Evolutionary conservation across 2,113 vertebrate species (phyloP), one percentile per base, ranked within the genome.

Genomic region (Sminthopsis crassicaudata): DNA sequence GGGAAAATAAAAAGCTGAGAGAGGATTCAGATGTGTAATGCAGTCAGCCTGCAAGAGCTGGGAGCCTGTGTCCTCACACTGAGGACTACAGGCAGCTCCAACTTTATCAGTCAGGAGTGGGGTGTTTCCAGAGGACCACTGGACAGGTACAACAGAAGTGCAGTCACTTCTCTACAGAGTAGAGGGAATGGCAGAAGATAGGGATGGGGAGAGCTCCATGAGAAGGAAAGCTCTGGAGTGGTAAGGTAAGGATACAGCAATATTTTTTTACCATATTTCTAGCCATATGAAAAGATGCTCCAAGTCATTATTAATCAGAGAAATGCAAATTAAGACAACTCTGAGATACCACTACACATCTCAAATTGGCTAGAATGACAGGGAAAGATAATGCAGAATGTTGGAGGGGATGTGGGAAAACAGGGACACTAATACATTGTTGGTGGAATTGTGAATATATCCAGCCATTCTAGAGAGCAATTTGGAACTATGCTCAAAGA

Each of bases 11-110:
- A 94, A 93, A 94, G 53, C 8, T 8, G 89, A 84, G 97, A 91
- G 92, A 91, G 84, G 89, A 30, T 95, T 96, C 89, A 0, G 0
- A 91, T 91, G 93, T 94, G 96, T 96, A 92, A 94, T 53, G 89
- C 3, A 27, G 84, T 7, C 23, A 8, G 53, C 84, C 88, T 84
- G 19, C 57, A 23, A 4, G 93, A 46, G 84, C 67, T 57, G 1
- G 60, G 52, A 46, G 53, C 52, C 8, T 0, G 7, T 84, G n/a
- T 22, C 0, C 1, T 7, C 93, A 54, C 48, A 23, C 19, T 0
- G 90, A n/a, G 90, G 94, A 22, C 0, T 0, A 24, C 7, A 3
- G 51, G 90, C 46, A 53, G 91, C 94, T 10, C 76, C 30, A 84
- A 46, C n/a, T 6, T 50, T 76, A n/a, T 76, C 12, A 52, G 92